phyloP scores from a whole-genome alignment of 2,113 vertebrate species.

The Globicephala melas region DNA sequence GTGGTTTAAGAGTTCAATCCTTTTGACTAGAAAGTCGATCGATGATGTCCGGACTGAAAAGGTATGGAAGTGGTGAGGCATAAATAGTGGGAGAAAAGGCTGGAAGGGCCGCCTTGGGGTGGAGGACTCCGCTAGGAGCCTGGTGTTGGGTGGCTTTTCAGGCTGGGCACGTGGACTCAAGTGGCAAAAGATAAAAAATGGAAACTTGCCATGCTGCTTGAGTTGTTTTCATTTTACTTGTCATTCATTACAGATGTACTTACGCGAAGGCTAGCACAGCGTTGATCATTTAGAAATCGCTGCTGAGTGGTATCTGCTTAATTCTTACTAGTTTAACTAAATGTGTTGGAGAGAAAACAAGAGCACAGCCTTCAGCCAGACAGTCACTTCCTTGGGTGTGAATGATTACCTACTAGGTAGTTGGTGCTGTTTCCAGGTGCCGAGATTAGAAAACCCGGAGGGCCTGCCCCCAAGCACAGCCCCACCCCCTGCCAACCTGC shows the following conservation, averaged over 20 bases:
- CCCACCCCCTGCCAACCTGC: not conserved
- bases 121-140: not conserved
- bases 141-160: not conserved
- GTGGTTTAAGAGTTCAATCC: not conserved
- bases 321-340: not conserved
- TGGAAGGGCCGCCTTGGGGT: accelerated
- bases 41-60: not conserved
- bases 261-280: not conserved
- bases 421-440: not conserved
- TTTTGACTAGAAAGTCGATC: not conserved
- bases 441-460: not conserved
- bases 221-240: not conserved
- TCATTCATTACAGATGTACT: not conserved
- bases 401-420: not conserved
- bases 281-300: not conserved
- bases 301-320: not conserved
- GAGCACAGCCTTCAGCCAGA: not conserved
- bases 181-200: not conserved
- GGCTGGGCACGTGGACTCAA: not conserved
- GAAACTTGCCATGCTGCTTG: not conserved
- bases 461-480: not conserved
- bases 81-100: not conserved
- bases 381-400: not conserved
- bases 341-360: not conserved
- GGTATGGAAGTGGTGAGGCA: not conserved